phyloP scores from a whole-genome alignment of 1,140 invertebrate genomes.

The Solenopsis invicta region DNA sequence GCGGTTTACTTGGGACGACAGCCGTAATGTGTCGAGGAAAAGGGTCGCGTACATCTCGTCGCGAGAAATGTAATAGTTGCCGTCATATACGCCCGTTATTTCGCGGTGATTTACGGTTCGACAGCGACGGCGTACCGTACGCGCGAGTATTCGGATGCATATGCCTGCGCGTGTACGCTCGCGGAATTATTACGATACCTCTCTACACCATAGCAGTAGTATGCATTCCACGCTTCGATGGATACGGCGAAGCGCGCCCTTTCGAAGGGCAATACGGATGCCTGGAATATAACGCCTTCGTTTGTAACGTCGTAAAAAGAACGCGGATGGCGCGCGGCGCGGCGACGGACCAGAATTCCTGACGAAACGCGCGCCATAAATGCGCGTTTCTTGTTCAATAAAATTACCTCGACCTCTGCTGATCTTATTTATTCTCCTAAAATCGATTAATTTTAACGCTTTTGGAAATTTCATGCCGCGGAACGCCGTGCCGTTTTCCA shows the following conservation, averaged over 20 bases:
- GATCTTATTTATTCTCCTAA: not conserved
- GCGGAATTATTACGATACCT: slow-evolving; percentile 60
- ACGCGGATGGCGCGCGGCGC: not conserved
- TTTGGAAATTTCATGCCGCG: slow-evolving; percentile 6
- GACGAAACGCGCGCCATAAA: slow-evolving; percentile 6
- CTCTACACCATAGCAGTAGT: not conserved
- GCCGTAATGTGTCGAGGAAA: slow-evolving; percentile 36
- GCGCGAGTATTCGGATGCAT: slow-evolving; percentile 27
- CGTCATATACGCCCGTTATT: slow-evolving; percentile 51
- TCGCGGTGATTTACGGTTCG: slow-evolving; percentile 51
- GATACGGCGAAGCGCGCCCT: slow-evolving; percentile 13
- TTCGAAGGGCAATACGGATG: slow-evolving; percentile 13
- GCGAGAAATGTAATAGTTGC: slow-evolving; percentile 41
- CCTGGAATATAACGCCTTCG: slow-evolving; percentile 48
- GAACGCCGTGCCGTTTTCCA: not conserved
- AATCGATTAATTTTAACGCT: slow-evolving; percentile 19
- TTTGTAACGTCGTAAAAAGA: slow-evolving; percentile 30
- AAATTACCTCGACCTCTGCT: not conserved
- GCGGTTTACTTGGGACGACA: slow-evolving; percentile 48
- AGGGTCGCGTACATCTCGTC: slow-evolving; percentile 24
- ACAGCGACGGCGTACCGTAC: slow-evolving; percentile 18
- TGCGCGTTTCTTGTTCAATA: not conserved
- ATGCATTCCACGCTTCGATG: slow-evolving; percentile 46
- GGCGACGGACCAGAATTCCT: not conserved
- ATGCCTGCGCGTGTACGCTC: slow-evolving; percentile 9